Percentiles rank a stretch among this genome's conserved stretches.
phyloP scores from a whole-genome alignment of 2,113 vertebrate species.

The Cromileptes altivelis region DNA sequence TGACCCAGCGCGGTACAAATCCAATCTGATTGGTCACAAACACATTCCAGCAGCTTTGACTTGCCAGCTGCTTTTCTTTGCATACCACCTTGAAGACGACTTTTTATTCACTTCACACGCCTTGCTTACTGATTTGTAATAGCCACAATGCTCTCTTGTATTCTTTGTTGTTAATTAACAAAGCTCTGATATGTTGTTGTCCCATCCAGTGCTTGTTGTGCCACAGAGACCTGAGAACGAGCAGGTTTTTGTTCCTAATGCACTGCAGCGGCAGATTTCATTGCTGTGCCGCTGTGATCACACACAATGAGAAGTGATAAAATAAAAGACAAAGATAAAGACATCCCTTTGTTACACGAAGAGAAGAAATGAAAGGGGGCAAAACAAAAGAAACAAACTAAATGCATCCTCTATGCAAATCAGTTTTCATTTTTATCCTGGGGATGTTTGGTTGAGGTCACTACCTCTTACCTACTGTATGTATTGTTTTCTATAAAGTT shows the following conservation, averaged over 20 bases:
- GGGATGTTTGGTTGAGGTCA: constrained; percentile 14
- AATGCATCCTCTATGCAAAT: constrained; percentile 24
- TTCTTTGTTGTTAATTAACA: constrained; percentile 54
- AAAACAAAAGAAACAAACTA: constrained; percentile 33
- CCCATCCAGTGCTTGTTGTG: constrained; percentile 26
- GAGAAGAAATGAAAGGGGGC: constrained; percentile 1
- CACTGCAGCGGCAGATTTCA: constrained; percentile 15
- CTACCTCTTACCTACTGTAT: background rate
- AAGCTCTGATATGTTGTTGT: constrained; percentile 32
- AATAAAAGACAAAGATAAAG: constrained; percentile 58
- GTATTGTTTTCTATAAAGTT: background rate
- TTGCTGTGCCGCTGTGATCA: constrained; percentile 53
- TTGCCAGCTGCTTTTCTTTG: background rate
- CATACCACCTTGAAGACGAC: constrained; percentile 12
- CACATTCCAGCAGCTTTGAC: background rate
- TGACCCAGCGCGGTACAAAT: background rate
- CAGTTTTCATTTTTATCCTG: background rate
- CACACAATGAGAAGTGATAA: constrained; percentile 59
- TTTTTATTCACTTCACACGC: constrained; percentile 23
- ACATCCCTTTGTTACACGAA: constrained; percentile 27
- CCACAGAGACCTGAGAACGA: constrained; percentile 44
- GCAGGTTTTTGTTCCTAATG: constrained; percentile 28
- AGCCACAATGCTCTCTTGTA: constrained; percentile 11
- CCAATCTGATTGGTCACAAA: background rate
- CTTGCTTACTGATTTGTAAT: constrained; percentile 44